Conservation (phyloP, 2,113 vertebrate genomes). For the Cephalophus harveyi region DNA sequence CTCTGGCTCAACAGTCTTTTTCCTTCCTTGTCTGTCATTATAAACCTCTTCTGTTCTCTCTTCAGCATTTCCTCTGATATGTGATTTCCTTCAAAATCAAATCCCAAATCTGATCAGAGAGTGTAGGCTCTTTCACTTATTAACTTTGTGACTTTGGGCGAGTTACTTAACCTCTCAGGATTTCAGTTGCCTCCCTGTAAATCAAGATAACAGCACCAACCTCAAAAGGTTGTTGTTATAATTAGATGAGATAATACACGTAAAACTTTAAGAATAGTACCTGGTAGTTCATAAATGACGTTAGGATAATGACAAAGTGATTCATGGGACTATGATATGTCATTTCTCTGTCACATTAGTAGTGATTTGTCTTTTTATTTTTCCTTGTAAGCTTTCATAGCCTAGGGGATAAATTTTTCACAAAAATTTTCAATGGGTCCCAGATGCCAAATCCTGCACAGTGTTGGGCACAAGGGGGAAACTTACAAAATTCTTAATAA, state of each 20-base stretch:
- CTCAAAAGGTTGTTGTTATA: neutral
- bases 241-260: neutral
- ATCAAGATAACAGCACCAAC: neutral
- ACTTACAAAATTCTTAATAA: neutral
- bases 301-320: neutral
- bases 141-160: neutral
- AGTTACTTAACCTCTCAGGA: neutral
- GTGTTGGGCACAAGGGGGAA: neutral
- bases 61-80: neutral
- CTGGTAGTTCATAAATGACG: neutral
- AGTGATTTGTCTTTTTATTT: neutral
- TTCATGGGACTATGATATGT: neutral
- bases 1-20: neutral
- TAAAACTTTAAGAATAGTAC: neutral
- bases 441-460: neutral
- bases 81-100: neutral
- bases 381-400: neutral
- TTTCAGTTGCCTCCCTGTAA: constrained; percentile 3
- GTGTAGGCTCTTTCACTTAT: neutral
- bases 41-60: neutral
- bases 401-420: neutral
- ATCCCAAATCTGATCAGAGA: neutral
- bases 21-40: neutral
- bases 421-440: neutral
- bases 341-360: neutral